These are phyloP conservation scores for Elephantulus edwardii DNA, from an alignment of 2,113 vertebrate genomes.

Conservation along the genomic window DNA sequence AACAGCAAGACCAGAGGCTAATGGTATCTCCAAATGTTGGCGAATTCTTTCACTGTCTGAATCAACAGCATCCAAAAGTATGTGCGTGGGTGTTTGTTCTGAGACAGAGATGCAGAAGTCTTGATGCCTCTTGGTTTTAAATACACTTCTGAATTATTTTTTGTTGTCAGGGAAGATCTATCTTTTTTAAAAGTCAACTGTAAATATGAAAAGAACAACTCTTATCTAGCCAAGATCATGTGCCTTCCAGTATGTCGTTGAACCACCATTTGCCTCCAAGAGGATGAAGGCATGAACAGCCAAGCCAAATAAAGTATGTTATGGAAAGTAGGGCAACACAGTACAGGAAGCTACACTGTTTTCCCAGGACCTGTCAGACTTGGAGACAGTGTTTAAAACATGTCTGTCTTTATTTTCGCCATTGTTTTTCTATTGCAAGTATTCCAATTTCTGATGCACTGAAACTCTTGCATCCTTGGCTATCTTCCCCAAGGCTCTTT, in stretches of 20 bases:
- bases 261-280: neutral
- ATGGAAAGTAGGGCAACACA: accelerated
- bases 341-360: neutral
- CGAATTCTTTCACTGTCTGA: neutral
- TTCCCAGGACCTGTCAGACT: neutral
- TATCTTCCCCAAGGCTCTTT: neutral
- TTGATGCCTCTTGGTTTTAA: neutral
- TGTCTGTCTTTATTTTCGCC: too few species aligned
- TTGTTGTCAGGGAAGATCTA: neutral
- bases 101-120: neutral
- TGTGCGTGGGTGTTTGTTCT: too few species aligned
- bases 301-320: neutral
- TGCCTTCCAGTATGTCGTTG: neutral
- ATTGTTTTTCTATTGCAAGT: neutral
- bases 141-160: too few species aligned
- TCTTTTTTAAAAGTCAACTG: neutral
- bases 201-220: neutral
- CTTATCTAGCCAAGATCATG: neutral
- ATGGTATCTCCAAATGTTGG: neutral
- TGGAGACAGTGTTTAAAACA: neutral
- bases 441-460: neutral
- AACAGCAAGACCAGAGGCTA: neutral
- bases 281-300: neutral
- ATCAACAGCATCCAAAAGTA: neutral
- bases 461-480: neutral